Conservation (phyloP, 2,797 vertebrate genomes). For the Podargus strigoides region DNA sequence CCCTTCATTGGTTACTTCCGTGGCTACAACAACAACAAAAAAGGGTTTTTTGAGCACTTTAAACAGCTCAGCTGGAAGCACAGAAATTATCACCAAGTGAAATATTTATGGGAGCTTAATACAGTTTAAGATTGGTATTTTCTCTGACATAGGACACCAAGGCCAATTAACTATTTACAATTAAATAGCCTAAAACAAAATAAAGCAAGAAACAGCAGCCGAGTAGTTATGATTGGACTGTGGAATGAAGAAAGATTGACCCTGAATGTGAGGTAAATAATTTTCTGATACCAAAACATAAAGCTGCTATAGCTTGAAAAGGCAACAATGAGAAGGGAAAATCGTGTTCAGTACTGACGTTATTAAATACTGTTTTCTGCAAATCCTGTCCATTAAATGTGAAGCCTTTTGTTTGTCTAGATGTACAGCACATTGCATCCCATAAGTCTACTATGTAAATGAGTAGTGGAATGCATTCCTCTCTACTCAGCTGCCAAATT, state of each 20-base stretch:
- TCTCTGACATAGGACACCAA: slow-evolving; percentile 57
- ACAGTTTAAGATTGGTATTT: slow-evolving; percentile 69
- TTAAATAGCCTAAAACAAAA: slow-evolving; percentile 56
- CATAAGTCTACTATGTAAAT: background rate
- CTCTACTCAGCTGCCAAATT: background rate
- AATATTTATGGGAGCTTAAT: slow-evolving; percentile 72
- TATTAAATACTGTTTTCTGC: background rate
- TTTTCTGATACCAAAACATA: background rate
- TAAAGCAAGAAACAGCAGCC: background rate
- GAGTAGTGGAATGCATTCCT: background rate
- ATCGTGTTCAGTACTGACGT: background rate
- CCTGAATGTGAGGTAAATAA: background rate
- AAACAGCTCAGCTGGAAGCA: slow-evolving; percentile 67
- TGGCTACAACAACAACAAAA: too few species aligned
- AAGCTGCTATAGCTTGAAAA: background rate
- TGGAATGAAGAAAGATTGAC: background rate
- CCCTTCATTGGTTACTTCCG: too few species aligned
- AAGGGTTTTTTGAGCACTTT: slow-evolving; percentile 53
- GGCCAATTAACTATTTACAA: slow-evolving; percentile 67
- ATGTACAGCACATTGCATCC: rapidly evolving
- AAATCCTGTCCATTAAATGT: rapidly evolving
- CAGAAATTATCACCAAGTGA: slow-evolving; percentile 67
- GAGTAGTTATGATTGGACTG: background rate
- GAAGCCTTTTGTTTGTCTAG: background rate
- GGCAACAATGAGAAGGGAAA: background rate